Evolutionary conservation across 2,797 vertebrate genomes (phyloP), one percentile per base, ranked within the genome.

Genomic region (Molossus molossus): DNA sequence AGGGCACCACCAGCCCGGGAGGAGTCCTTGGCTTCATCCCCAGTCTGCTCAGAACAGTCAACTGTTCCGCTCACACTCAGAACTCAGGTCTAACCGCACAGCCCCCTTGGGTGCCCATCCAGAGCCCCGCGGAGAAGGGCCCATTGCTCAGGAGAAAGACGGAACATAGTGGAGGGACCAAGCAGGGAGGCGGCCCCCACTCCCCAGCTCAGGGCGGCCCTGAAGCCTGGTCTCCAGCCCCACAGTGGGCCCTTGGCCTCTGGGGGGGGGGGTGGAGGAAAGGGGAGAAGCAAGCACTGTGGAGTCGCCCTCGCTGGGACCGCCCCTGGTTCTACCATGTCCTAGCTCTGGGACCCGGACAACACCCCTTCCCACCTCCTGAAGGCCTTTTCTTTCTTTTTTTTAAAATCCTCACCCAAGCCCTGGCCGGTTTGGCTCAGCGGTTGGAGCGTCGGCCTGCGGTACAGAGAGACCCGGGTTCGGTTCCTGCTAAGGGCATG

Each of bases 311-410:
- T 37, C 15, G 0, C 25, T 0, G 10, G 37, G 27, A 33, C n/a
- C 12, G 0, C 9, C 20, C 25, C 77, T 9, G 4, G 50, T 1
- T 9, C 60, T 0, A 2, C 80, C 11, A 0, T 0, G 0, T 40
- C 67, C 73, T 0, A 5, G 57, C 29, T 77, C 55, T 0, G 23
- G 83, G 33, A 15, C 25, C 9, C 1, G 3, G 29, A 4, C 23
- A 0, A 1, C 8, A 13, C 21, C 37, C 9, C 50, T 40, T 33
- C 37, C 50, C 10, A 21, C 27, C 33, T 21, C 27, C 18, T 14
- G 6, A 2, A 23, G 23, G 48, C 37, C 65, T 55, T 20, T 20
- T n/a, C 14, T 29, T 45, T 45, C 6, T 45, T 45, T 45, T 45
- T 45, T n/a, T n/a, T n/a, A n/a, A 45, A 45, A 45, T 45, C 40